Evolutionary conservation across 1,140 invertebrate genomes (phyloP).

Genomic region (Euwallacea similis): DNA sequence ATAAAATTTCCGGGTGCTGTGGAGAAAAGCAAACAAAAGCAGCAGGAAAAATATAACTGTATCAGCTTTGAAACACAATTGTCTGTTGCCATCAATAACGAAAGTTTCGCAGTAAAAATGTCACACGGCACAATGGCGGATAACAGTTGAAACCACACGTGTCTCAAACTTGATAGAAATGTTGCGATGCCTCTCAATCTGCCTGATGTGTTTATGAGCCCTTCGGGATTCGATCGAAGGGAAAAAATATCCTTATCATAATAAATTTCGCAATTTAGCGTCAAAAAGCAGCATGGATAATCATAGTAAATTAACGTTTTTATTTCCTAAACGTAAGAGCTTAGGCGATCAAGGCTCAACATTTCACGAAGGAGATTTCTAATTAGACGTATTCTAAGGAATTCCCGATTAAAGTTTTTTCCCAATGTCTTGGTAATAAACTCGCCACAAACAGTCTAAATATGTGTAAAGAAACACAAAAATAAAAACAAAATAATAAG

Average conservation of each 20-base stretch:
- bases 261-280: neutral
- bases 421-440: too few relatives aligned
- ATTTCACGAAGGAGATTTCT: too few relatives aligned
- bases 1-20: too few relatives aligned
- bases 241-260: constrained; percentile 14
- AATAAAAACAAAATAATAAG: too few relatives aligned
- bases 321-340: too few relatives aligned
- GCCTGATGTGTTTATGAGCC: constrained; percentile 30
- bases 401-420: too few relatives aligned
- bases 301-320: neutral
- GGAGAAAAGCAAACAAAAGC: constrained; percentile 14
- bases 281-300: neutral
- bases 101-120: constrained; percentile 33
- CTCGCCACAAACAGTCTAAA: too few relatives aligned
- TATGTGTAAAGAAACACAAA: too few relatives aligned
- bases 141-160: constrained; percentile 30
- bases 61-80: constrained; percentile 33
- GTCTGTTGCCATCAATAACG: constrained; percentile 31
- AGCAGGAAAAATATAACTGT: constrained; percentile 27
- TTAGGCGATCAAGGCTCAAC: too few relatives aligned
- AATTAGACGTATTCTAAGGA: too few relatives aligned
- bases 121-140: constrained; percentile 30
- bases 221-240: constrained; percentile 15
- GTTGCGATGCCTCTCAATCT: constrained; percentile 31
- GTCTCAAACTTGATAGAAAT: constrained; percentile 32